Conservation (phyloP, 2,888 invertebrate genomes). For the Papilio elwesi region DNA sequence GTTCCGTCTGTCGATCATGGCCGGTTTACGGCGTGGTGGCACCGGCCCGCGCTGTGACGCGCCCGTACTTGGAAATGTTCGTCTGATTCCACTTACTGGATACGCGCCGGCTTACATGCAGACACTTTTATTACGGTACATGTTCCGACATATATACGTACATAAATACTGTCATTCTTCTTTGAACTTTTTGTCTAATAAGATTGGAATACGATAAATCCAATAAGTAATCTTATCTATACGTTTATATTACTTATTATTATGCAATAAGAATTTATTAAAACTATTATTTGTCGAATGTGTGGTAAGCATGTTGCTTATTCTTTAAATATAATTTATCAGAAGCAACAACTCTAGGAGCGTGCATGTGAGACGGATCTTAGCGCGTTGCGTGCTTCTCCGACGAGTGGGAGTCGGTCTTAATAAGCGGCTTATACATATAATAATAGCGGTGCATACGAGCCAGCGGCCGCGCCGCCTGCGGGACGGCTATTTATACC, state of each 20-base stretch:
- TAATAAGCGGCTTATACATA: conserved; percentile 77
- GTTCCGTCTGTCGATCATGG: conserved; percentile 21
- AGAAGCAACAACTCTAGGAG: not conserved
- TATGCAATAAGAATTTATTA: too few species aligned
- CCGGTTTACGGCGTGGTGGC: conserved; percentile 46
- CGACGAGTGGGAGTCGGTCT: conserved; percentile 77
- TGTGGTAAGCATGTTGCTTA: not conserved
- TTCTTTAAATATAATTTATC: not conserved
- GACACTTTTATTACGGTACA: conserved; percentile 24
- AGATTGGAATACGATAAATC: not conserved
- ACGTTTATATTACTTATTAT: not conserved
- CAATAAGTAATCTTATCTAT: not conserved
- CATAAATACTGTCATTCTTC: too few species aligned
- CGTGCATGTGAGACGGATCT: conserved; percentile 61
- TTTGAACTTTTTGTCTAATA: not conserved
- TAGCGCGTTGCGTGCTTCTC: conserved; percentile 70
- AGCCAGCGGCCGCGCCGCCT: conserved; percentile 44
- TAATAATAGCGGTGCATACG: conserved; percentile 62
- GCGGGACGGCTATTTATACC: conserved; percentile 64
- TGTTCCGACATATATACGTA: conserved; percentile 5
- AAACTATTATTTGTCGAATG: not conserved
- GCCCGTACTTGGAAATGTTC: conserved; percentile 82
- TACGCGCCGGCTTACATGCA: conserved; percentile 64
- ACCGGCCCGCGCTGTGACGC: conserved; percentile 61
- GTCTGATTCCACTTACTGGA: conserved; percentile 80